These are phyloP conservation scores for Strix aluco DNA, from an alignment of 2,113 vertebrate species.

Conservation along the genomic window DNA sequence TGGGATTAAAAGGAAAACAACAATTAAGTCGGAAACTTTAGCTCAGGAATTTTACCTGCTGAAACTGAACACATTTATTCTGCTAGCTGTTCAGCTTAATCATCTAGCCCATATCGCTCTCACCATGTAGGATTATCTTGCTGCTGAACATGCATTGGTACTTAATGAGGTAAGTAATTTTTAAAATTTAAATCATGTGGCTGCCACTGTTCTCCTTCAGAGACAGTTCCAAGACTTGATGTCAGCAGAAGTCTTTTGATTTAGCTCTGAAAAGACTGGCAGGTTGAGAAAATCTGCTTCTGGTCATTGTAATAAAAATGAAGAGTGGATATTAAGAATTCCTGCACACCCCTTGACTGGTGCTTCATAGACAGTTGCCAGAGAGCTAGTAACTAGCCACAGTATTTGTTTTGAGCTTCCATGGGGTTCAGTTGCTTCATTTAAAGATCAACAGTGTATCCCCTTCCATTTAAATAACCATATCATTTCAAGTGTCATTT, in stretches of 20 bases:
- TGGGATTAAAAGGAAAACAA: background rate
- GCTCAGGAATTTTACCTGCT: background rate
- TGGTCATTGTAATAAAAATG: background rate
- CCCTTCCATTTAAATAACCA: background rate
- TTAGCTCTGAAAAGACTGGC: background rate
- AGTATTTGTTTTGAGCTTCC: background rate
- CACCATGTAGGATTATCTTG: background rate
- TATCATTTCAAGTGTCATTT: background rate
- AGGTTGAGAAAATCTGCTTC: background rate
- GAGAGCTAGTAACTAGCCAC: background rate
- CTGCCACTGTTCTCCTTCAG: background rate
- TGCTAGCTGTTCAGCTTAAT: background rate
- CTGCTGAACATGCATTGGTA: background rate
- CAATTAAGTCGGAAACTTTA: background rate
- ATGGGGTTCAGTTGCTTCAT: background rate
- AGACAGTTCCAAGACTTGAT: background rate
- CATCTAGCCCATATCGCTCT: background rate
- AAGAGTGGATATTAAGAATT: background rate
- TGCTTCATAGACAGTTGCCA: background rate
- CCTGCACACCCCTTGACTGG: background rate
- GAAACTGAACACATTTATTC: background rate
- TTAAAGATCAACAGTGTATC: background rate
- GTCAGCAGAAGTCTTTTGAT: background rate
- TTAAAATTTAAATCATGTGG: conserved; percentile 9
- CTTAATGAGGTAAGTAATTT: conserved; percentile 33